phyloP scores from a whole-genome alignment of 2,113 vertebrate species.

The Pandion haliaetus region DNA sequence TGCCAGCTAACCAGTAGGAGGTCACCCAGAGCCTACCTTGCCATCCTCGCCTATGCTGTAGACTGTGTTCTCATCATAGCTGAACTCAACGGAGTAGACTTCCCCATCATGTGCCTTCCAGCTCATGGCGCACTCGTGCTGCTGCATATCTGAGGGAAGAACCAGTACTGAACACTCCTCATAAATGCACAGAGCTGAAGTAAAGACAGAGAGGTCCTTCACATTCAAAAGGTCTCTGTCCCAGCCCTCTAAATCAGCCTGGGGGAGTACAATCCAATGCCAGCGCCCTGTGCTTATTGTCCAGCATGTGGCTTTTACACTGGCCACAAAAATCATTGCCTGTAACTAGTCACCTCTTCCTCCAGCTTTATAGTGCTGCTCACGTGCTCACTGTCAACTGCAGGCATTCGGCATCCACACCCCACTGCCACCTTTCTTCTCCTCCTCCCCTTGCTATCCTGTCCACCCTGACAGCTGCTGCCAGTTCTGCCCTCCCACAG shows the following conservation, averaged over 20 bases:
- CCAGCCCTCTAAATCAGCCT: not conserved
- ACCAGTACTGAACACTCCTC: not conserved
- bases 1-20: not conserved
- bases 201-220: not conserved
- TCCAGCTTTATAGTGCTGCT: not conserved
- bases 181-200: not conserved
- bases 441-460: not conserved
- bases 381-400: not conserved
- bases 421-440: not conserved
- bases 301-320: not conserved
- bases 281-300: not conserved
- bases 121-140: constrained; percentile 94
- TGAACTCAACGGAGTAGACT: constrained; percentile 97
- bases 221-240: not conserved
- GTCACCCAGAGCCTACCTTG: constrained; percentile 77
- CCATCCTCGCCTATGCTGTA: constrained; percentile 95
- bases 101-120: constrained; percentile 93
- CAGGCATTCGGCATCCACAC: not conserved
- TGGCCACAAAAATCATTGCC: not conserved
- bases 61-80: constrained; percentile 94
- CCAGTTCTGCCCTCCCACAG: not conserved
- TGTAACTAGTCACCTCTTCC: not conserved
- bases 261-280: not conserved
- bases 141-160: constrained; percentile 89
- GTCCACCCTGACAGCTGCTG: not conserved